Evolutionary conservation across 2,888 invertebrate species (phyloP), one percentile per base, ranked within the genome.

Genomic region (Eueremaeus valkanovi): DNA sequence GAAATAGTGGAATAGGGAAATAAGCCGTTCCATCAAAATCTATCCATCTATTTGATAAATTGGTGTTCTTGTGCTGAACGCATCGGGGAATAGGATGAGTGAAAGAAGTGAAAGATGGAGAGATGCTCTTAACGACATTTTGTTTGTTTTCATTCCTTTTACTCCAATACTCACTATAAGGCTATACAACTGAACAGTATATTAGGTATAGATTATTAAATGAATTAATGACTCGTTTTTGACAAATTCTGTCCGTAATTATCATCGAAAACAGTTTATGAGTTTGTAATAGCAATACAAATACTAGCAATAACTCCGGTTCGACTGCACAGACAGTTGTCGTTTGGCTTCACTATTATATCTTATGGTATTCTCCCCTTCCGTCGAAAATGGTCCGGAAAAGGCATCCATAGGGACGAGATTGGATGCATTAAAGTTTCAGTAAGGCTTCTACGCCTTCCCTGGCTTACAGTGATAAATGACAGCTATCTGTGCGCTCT

Each of bases 351-450:
- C 68, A 40, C 68, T 68, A 58, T 68, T 68, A 68, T 40, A 68
- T 61, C 16, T 24, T 40, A 18, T 24, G n/a, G 40, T 40, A 13
- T 73, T 61, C 73, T 73, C 61, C 40, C 61, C 40, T 73, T 73
- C 58, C 73, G 33, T 42, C 73, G 73, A 73, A 61, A 55, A 55
- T 58, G 73, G 73, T 73, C 73, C 73, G 73, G 73, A 73, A 73
- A 73, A 73, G 73, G 40, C 61, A 58, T 73, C 73, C 73, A 58
- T 73, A 42, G 73, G 73, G 73, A 73, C 61, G 55, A 42, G 42
- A 42, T 73, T 58, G 55, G 55, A 61, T 73, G 73, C 73, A 73
- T 73, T 73, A 73, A 73, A 73, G 73, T 73, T 73, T 73, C 24
- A 73, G 58, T 73, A 68, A 36, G 68, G 68, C 68, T 68, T 68